Evolutionary conservation across 1,140 invertebrate species (phyloP), one percentile per base, ranked within the genome.

Genomic region (Elymnias hypermnestra): DNA sequence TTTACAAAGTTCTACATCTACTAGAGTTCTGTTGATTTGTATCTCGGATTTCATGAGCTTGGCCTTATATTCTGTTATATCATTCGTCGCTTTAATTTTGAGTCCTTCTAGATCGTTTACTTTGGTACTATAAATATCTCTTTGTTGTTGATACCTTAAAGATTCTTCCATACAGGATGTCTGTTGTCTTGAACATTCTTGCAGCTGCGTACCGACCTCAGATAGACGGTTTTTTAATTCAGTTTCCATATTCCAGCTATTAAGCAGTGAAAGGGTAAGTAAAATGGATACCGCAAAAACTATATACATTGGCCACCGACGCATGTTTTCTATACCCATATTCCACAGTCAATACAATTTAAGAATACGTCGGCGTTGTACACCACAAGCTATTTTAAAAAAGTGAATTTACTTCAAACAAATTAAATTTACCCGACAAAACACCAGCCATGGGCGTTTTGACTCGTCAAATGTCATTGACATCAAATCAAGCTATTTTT

Each of bases 311-410:
- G 78, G 81, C 81, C 81, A 85, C 40, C 78, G 81, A 65, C 81
- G 81, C 81, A 83, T 85, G 63, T 78, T 85, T 76, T 85, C 81
- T 53, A 85, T 72, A 52, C 81, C 78, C 81, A 84, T 84, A 71
- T 67, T 78, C 55, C 53, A 31, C 39, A 22, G 38, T 14, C 45
- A 53, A 36, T 49, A 53, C 5, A 45, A 50, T 19, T 39, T n/a
- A 33, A 4, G 2, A 33, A 12, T 18, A 29, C 41, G 3, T 23
- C 9, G 3, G 13, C 33, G 35, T 29, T 21, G 19, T n/a, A 25
- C 26, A 37, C 6, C 25, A 14, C 3, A 10, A 2, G 5, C 12
- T 33, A n/a, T n/a, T 29, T 14, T 39, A 12, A 10, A 25, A 26
- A 3, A 39, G 5, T 33, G 12, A 28, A 37, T 18, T 31, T 25